Evolutionary conservation across 37 sponge, comb jelly and placozoan species (phyloP).

Genomic region (Chondrosia reniformis): DNA sequence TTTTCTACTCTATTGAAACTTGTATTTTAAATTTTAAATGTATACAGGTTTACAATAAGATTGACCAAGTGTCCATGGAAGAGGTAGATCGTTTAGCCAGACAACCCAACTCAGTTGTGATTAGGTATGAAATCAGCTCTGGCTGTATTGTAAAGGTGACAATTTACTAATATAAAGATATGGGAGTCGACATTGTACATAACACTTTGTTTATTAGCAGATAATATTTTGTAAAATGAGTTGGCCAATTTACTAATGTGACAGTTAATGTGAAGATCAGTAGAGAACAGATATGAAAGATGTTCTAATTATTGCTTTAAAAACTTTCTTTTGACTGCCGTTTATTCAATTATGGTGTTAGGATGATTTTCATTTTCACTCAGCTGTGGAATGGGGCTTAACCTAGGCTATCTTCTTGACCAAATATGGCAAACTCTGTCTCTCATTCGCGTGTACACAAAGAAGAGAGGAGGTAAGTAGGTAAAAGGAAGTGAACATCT

Average conservation of each 20-base stretch:
- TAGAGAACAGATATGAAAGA: too few species aligned
- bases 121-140: too few species aligned
- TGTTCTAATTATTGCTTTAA: too few species aligned
- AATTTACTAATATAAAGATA: too few species aligned
- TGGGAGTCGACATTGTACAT: too few species aligned
- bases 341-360: background rate
- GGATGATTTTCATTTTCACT: background rate
- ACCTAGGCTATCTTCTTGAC: conserved; percentile 81
- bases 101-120: conserved; percentile 82
- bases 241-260: too few species aligned
- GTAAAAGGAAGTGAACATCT: background rate
- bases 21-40: conserved; percentile 29
- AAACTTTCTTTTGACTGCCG: too few species aligned
- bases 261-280: too few species aligned
- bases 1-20: background rate
- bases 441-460: conserved; percentile 92
- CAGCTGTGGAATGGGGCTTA: conserved; percentile 92
- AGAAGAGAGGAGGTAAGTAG: conserved; percentile 86
- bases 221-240: too few species aligned
- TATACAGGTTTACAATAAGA: conserved; percentile 98
- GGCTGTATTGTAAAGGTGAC: too few species aligned
- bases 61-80: conserved; percentile 93
- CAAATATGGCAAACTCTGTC: conserved; percentile 89
- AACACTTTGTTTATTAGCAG: too few species aligned
- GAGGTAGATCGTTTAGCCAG: conserved; percentile 95